These are phyloP conservation scores for Lipophrys pholis DNA, from an alignment of 2,113 vertebrate genomes.

Conservation along the genomic window DNA sequence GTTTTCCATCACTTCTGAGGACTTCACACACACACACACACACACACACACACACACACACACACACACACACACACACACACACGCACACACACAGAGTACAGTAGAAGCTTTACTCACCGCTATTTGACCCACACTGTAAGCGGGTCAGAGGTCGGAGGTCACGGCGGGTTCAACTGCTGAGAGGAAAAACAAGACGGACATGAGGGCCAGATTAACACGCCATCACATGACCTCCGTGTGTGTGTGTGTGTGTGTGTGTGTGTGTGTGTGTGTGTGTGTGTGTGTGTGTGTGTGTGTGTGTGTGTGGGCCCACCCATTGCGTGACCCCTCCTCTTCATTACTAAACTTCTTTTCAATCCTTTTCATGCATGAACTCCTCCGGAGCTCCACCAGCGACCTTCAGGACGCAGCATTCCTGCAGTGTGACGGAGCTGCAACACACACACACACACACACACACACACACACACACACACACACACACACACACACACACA, in stretches of 20 bases:
- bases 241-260: conserved; percentile 18
- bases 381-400: too few relatives aligned
- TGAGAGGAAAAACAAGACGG: conserved; percentile 35
- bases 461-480: too few relatives aligned
- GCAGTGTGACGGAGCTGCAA: too few relatives aligned
- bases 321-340: too few relatives aligned
- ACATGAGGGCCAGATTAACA: conserved; percentile 32
- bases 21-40: conserved; percentile 20
- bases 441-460: too few relatives aligned
- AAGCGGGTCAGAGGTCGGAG: conserved; percentile 8
- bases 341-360: too few relatives aligned
- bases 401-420: too few relatives aligned
- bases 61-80: conserved; percentile 24
- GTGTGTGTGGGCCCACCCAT: background rate
- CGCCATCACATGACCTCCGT: conserved; percentile 31
- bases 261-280: conserved; percentile 14
- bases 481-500: too few relatives aligned
- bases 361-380: too few relatives aligned
- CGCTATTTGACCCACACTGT: background rate
- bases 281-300: conserved; percentile 12
- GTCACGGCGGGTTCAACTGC: conserved; percentile 27
- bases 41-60: conserved; percentile 34
- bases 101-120: conserved; percentile 2
- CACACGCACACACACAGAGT: background rate
- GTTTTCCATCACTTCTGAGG: too few relatives aligned